phyloP scores from a whole-genome alignment of 2,888 invertebrate species.

The Colostygia pectinataria region DNA sequence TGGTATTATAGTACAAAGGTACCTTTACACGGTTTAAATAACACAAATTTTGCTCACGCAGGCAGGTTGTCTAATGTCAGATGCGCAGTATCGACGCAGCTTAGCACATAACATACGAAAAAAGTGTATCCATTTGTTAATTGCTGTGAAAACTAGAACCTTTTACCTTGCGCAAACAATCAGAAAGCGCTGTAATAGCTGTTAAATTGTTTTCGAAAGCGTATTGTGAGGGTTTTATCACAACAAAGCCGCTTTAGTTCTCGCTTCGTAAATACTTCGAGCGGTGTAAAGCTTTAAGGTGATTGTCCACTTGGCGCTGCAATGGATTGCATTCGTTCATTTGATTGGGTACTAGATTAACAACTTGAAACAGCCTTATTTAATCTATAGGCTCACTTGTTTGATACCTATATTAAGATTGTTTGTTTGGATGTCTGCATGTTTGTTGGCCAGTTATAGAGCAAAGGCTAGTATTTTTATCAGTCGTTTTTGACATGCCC shows the following conservation, averaged over 20 bases:
- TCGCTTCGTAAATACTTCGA: conserved; percentile 22
- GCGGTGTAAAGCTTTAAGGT: conserved; percentile 17
- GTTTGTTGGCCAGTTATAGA: too few species aligned
- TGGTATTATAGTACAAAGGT: too few species aligned
- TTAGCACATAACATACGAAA: too few species aligned
- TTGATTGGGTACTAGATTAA: too few species aligned
- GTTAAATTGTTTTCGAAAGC: conserved; percentile 19
- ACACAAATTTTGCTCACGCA: too few species aligned
- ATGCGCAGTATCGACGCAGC: too few species aligned
- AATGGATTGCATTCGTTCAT: background rate
- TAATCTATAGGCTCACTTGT: background rate
- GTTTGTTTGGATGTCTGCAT: too few species aligned
- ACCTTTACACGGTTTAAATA: too few species aligned
- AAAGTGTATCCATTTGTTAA: conserved; percentile 7
- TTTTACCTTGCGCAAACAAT: conserved; percentile 9
- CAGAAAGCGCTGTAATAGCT: conserved; percentile 13
- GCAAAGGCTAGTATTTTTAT: too few species aligned
- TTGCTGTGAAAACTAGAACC: conserved; percentile 13
- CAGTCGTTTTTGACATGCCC: too few species aligned
- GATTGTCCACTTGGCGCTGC: background rate
- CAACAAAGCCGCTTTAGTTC: conserved; percentile 30
- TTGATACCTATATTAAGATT: background rate
- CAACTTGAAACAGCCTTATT: background rate
- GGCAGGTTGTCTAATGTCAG: too few species aligned
- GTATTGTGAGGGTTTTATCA: conserved; percentile 26